Conservation (phyloP, 2,797 vertebrate species). For the Epinephelus awoara region DNA sequence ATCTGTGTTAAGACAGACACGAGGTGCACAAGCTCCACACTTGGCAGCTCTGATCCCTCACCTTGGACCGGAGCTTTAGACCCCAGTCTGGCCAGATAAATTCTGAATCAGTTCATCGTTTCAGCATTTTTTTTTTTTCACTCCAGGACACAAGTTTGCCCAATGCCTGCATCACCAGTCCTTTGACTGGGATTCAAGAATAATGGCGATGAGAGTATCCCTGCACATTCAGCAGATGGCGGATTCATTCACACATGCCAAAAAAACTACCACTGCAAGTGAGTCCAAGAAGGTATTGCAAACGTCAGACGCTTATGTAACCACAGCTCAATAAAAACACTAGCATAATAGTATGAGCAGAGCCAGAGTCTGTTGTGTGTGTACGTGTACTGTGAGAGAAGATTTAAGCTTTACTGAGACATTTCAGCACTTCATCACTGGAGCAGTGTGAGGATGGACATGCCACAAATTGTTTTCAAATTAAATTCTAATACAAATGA, state of each 20-base stretch:
- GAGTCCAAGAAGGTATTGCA: conserved; percentile 11
- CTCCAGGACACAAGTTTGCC: conserved; percentile 21
- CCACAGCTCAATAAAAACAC: conserved; percentile 1
- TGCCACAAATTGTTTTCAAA: neutral
- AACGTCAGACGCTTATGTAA: neutral
- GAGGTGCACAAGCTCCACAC: conserved; percentile 8
- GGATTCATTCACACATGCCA: conserved; percentile 38
- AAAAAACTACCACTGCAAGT: conserved; percentile 16
- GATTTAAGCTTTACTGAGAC: neutral
- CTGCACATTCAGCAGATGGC: conserved; percentile 44
- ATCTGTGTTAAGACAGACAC: conserved; percentile 25
- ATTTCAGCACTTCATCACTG: neutral
- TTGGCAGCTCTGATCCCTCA: conserved; percentile 45
- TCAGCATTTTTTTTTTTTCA: conserved; percentile 33
- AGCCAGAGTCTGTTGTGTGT: neutral
- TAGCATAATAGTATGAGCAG: neutral
- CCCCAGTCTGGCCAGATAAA: conserved; percentile 21
- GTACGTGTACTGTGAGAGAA: neutral
- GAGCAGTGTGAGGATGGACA: neutral
- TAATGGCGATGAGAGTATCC: conserved; percentile 28
- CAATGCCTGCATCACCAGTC: conserved; percentile 27
- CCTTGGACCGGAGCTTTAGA: conserved; percentile 29
- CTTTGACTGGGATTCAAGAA: conserved; percentile 53
- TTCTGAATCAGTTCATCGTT: conserved; percentile 35
- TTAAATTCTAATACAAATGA: neutral